phyloP scores from a whole-genome alignment of 2,113 vertebrate species.

The Hypanus sabinus region DNA sequence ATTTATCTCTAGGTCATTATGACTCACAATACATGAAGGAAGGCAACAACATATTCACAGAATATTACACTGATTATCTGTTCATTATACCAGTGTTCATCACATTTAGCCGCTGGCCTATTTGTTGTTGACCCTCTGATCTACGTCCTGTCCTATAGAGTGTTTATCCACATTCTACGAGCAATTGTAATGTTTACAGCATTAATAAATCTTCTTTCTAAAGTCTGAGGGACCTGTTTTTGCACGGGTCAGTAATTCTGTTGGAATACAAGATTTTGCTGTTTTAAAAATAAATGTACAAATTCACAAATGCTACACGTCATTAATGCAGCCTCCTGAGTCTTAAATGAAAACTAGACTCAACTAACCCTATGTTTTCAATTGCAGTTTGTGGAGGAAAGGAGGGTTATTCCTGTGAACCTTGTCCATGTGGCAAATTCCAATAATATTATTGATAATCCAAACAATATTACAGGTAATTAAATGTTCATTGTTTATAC shows the following conservation, averaged over 20 bases:
- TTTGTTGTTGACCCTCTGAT: neutral
- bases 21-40: no score
- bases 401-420: constrained; percentile 7
- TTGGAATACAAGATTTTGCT: neutral
- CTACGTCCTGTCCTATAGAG: neutral
- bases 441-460: constrained; percentile 6
- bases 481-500: neutral
- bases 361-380: neutral
- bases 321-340: no score
- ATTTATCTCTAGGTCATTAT: no score
- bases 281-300: no score
- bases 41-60: neutral
- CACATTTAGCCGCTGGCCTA: neutral
- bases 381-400: neutral
- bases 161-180: neutral
- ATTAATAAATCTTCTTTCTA: neutral
- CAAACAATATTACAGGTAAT: constrained; percentile 24
- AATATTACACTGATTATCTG: neutral
- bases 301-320: no score
- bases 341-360: neutral
- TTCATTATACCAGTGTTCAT: neutral
- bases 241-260: neutral
- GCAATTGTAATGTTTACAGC: neutral
- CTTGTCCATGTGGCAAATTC: neutral
- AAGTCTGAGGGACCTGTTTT: neutral